phyloP scores from a whole-genome alignment of 2,888 invertebrate species.

The Pemphredon lugubris region DNA sequence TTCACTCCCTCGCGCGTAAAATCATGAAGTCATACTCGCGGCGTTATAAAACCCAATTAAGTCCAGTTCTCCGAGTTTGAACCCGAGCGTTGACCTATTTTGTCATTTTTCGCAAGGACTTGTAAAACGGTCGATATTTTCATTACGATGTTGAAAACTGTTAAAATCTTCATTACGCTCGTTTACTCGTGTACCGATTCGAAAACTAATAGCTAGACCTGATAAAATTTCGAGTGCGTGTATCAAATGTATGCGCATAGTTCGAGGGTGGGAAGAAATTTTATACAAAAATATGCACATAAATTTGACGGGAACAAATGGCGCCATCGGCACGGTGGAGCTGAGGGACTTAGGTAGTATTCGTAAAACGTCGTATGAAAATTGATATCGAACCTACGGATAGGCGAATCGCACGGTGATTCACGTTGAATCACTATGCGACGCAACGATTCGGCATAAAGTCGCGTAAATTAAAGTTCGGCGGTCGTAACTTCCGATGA shows the following conservation, averaged over 20 bases:
- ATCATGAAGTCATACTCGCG: no score
- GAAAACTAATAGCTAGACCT: constrained; percentile 1
- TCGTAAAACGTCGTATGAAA: neutral
- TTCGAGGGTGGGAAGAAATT: constrained; percentile 1
- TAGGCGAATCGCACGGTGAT: neutral
- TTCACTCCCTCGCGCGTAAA: no score
- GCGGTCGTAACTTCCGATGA: constrained; percentile 19
- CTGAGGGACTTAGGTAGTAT: neutral
- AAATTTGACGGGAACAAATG: neutral
- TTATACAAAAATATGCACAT: constrained; percentile 9
- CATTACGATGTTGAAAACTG: no score
- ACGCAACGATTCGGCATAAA: neutral
- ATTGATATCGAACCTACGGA: neutral
- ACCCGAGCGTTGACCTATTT: no score
- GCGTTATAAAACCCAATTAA: no score
- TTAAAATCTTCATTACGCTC: neutral
- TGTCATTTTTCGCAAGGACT: no score
- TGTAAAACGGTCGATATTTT: no score
- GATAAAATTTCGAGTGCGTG: no score
- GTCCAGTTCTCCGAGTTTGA: no score
- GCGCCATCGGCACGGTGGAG: neutral
- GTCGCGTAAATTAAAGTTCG: constrained; percentile 34
- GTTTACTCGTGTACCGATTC: neutral
- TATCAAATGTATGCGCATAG: neutral
- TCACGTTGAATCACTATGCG: neutral